Conservation (phyloP, 2,888 invertebrate genomes). For the Nebria salina region DNA sequence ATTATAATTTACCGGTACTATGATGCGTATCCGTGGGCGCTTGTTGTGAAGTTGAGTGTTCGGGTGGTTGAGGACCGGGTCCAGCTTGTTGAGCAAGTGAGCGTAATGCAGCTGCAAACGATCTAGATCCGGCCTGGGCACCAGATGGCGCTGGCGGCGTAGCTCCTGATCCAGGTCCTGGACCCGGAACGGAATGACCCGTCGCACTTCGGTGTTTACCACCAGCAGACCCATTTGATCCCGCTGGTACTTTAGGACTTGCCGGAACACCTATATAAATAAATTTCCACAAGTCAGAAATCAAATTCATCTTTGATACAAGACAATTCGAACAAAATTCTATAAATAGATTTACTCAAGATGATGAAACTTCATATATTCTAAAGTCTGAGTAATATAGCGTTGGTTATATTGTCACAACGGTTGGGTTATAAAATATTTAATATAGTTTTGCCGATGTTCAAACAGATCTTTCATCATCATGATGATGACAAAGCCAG, state of each 20-base stretch:
- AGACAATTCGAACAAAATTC: too few relatives aligned
- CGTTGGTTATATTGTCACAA: too few relatives aligned
- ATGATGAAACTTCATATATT: too few relatives aligned
- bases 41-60: slow-evolving; percentile 53
- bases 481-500: neutral
- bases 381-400: too few relatives aligned
- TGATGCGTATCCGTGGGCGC: slow-evolving; percentile 40
- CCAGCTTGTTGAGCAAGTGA: slow-evolving; percentile 93
- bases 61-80: slow-evolving; percentile 69
- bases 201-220: slow-evolving; percentile 57
- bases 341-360: too few relatives aligned
- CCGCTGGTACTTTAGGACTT: slow-evolving; percentile 54
- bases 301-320: too few relatives aligned
- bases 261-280: slow-evolving; percentile 52
- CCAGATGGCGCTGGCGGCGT: slow-evolving; percentile 40
- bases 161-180: slow-evolving; percentile 59
- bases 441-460: neutral
- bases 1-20: slow-evolving; percentile 53
- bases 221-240: slow-evolving; percentile 53
- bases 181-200: slow-evolving; percentile 60
- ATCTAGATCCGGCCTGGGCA: slow-evolving; percentile 67
- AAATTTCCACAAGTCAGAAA: neutral
- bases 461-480: slow-evolving; percentile 1
- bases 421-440: neutral
- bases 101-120: slow-evolving; percentile 91